Evolutionary conservation across 2,797 vertebrate species (phyloP).

Genomic region (Pygocentrus nattereri): DNA sequence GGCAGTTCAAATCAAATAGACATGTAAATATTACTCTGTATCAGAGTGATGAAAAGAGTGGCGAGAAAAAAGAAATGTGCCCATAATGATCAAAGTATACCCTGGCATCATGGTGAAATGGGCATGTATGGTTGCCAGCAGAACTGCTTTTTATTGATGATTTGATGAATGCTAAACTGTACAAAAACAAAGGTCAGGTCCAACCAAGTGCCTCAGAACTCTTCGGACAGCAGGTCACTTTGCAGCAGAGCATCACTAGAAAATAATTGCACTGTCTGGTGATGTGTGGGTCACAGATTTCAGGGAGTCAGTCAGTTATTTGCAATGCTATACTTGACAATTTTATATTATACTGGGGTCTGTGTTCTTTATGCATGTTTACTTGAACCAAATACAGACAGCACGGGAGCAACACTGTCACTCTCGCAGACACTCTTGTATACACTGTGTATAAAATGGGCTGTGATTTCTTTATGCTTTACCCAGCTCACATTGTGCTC

Average conservation of each 20-base stretch:
- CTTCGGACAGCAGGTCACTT: not conserved
- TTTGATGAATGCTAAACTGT: not conserved
- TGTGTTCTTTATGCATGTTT: slow-evolving; percentile 82
- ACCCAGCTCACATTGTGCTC: not conserved
- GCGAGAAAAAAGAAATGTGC: not conserved
- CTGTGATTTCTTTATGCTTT: not conserved
- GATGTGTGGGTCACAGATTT: not conserved
- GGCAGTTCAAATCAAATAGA: not conserved
- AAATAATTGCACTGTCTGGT: not conserved
- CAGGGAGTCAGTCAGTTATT: not conserved
- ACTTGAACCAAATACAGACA: slow-evolving; percentile 71
- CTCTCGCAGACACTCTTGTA: slow-evolving; percentile 26
- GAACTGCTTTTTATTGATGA: not conserved
- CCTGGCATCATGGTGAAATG: not conserved
- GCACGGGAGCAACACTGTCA: slow-evolving; percentile 74
- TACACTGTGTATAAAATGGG: not conserved
- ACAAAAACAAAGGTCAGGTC: not conserved
- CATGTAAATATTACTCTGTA: too few species aligned
- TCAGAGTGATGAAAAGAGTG: not conserved
- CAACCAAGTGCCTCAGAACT: not conserved
- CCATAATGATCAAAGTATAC: too few species aligned
- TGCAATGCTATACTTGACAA: not conserved
- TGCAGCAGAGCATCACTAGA: not conserved
- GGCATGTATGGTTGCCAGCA: not conserved
- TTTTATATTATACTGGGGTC: slow-evolving; percentile 44